These are phyloP conservation scores for Zonitis immaculata DNA, from an alignment of 2,888 invertebrate genomes.

Conservation along the genomic window DNA sequence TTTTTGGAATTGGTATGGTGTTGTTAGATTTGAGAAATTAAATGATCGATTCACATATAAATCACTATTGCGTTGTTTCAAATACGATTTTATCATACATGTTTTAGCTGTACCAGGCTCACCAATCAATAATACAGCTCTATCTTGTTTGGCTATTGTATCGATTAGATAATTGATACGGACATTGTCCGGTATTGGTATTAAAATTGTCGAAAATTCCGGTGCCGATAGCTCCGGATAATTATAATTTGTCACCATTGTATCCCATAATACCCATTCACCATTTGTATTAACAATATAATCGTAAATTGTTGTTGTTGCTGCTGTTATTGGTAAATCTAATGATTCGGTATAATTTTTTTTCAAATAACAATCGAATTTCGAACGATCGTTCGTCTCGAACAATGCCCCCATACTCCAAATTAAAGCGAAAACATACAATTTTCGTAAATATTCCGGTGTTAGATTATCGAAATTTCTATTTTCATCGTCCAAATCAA, in stretches of 20 bases:
- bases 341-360: no score
- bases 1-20: slow-evolving; percentile 86
- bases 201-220: slow-evolving; percentile 76
- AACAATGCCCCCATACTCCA: slow-evolving; percentile 84
- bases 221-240: slow-evolving; percentile 65
- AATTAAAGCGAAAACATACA: slow-evolving; percentile 73
- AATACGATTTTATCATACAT: slow-evolving; percentile 82
- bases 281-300: slow-evolving; percentile 69
- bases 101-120: slow-evolving; percentile 92
- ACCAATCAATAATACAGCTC: slow-evolving; percentile 75
- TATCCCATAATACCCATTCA: slow-evolving; percentile 87
- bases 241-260: slow-evolving; percentile 77
- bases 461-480: no score
- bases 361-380: slow-evolving; percentile 67
- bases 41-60: slow-evolving; percentile 73
- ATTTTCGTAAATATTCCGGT: neutral
- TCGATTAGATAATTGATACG: slow-evolving; percentile 79
- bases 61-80: slow-evolving; percentile 72
- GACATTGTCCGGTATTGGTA: slow-evolving; percentile 87
- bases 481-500: slow-evolving; percentile 46
- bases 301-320: slow-evolving; percentile 79
- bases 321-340: slow-evolving; percentile 71
- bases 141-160: slow-evolving; percentile 72
- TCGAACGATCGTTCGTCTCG: slow-evolving; percentile 67
- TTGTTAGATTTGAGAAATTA: slow-evolving; percentile 88